Evolutionary conservation across 2,888 invertebrate genomes (phyloP), one percentile per base, ranked within the genome.

Genomic region (Exephanes ischioxanthus): DNA sequence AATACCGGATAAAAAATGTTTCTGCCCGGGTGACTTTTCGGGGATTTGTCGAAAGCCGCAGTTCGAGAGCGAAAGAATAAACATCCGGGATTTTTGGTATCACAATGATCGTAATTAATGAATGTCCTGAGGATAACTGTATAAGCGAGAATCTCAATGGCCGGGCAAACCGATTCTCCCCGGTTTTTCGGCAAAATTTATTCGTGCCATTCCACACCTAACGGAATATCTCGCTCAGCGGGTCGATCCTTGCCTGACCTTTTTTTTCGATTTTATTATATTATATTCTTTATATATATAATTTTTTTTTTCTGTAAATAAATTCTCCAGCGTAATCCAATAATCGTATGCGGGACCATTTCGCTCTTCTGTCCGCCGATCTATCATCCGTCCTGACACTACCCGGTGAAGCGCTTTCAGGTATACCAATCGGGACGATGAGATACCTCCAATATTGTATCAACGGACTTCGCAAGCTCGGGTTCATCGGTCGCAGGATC

Each of bases 261-360:
- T 76, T 72, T 30, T 66, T 37, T 72, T 72, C 37, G 75, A 75
- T 68, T 71, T 67, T 11, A 16, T 41, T 22, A 9, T 45, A n/a
- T 71, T 79, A 55, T 72, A 45, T 73, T 72, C 68, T 81, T 66
- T 73, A 11, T 41, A 11, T 41, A 41, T 9, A 41, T 80, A 14
- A 68, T 51, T 70, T n/a, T 55, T 55, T 72, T 75, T 72, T 72
- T 71, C 68, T 67, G 71, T 66, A 53, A 75, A 78, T 70, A 48
- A 82, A 82, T 78, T 73, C 73, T 71, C 58, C 58, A 77, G 22
- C 19, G 72, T 76, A 87, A 88, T 86, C 82, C 82, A 48, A 41
- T 86, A 85, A 88, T 85, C 80, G 81, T 88, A 87, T 88, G 88
- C 88, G 82, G 82, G 85, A 82, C 81, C 85, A 76, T 85, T 70